These are phyloP conservation scores for Flexamia atlantica DNA, from an alignment of 2,888 invertebrate species.

Conservation along the genomic window DNA sequence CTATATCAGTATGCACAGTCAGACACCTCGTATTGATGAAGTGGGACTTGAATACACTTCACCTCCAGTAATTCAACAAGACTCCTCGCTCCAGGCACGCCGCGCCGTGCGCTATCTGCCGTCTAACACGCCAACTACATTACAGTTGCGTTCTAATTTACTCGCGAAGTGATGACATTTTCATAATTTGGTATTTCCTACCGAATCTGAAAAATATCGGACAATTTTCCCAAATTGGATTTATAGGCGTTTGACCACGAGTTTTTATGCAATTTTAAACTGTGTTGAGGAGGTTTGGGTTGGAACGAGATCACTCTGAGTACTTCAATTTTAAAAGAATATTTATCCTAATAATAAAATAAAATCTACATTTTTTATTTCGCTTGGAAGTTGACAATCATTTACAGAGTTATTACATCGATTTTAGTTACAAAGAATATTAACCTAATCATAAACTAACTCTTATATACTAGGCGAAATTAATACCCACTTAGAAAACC, in stretches of 20 bases:
- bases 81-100: background rate
- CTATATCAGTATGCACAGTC: background rate
- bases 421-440: too few species aligned
- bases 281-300: too few species aligned
- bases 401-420: too few species aligned
- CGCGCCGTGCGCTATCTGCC: background rate
- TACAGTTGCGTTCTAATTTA: background rate
- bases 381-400: too few species aligned
- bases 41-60: background rate
- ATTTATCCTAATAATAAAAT: too few species aligned
- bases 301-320: too few species aligned
- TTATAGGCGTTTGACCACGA: background rate
- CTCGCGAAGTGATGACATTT: background rate
- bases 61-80: background rate
- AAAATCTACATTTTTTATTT: too few species aligned
- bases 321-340: too few species aligned
- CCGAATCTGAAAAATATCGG: background rate
- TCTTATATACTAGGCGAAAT: too few species aligned
- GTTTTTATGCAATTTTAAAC: too few species aligned
- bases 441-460: too few species aligned
- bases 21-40: background rate
- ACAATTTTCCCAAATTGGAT: background rate
- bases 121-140: background rate
- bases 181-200: background rate
- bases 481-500: too few species aligned